phyloP scores from a whole-genome alignment of 2,797 vertebrate species.

The Phaenicophaeus curvirostris region DNA sequence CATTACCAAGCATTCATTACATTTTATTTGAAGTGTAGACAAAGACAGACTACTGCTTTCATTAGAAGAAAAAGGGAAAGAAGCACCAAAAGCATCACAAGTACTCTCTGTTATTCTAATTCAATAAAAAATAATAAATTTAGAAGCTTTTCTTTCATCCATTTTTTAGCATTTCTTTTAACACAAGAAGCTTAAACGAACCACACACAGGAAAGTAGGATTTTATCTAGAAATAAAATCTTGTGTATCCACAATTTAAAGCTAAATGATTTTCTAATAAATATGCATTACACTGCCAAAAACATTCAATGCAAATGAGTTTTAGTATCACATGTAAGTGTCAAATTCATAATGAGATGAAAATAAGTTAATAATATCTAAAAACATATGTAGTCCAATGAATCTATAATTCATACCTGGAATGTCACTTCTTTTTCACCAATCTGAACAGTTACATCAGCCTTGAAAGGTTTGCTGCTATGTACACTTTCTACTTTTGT shows the following conservation, averaged over 20 bases:
- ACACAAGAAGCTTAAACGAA: not conserved
- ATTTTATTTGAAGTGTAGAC: slow-evolving; percentile 33
- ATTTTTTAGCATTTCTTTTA: not conserved
- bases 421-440: slow-evolving; percentile 83
- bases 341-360: not conserved
- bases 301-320: not conserved
- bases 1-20: slow-evolving; percentile 27
- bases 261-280: not conserved
- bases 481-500: slow-evolving; percentile 70
- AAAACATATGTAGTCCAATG: not conserved
- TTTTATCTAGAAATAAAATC: not conserved
- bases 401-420: slow-evolving; percentile 80
- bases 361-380: not conserved
- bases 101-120: not conserved
- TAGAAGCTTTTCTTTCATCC: not conserved
- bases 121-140: not conserved
- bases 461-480: slow-evolving; percentile 66
- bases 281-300: not conserved
- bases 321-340: not conserved
- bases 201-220: not conserved
- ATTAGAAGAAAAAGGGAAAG: slow-evolving; percentile 25
- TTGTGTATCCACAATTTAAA: not conserved
- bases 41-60: slow-evolving; percentile 14
- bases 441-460: slow-evolving; percentile 83
- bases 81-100: not conserved